Evolutionary conservation across 2,797 vertebrate genomes (phyloP).

Genomic region (Spinus olivaceus): DNA sequence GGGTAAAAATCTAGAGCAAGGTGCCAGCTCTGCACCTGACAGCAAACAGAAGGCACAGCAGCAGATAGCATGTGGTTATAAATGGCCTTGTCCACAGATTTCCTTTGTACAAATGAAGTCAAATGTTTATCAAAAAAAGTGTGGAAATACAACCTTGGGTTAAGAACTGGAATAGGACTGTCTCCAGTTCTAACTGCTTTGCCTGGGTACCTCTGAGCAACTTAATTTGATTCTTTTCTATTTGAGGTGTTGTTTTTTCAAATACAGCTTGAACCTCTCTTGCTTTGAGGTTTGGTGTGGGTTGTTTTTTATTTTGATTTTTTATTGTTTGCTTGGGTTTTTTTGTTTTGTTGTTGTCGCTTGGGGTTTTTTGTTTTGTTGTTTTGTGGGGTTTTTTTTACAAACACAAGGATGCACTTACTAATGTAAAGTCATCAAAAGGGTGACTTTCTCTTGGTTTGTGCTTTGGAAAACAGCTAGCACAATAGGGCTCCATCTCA

Average conservation of each 20-base stretch:
- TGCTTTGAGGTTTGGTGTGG: background rate
- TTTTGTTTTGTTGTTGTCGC: background rate
- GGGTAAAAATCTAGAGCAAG: background rate
- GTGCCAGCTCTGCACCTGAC: background rate
- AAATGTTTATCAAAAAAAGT: background rate
- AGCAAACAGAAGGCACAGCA: background rate
- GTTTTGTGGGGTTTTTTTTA: background rate
- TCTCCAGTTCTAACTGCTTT: background rate
- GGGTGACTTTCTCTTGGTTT: background rate
- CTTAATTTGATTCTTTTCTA: background rate
- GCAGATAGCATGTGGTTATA: background rate
- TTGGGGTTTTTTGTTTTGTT: background rate
- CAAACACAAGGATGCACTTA: background rate
- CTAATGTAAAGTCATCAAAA: background rate
- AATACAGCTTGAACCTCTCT: background rate
- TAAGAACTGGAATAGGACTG: background rate
- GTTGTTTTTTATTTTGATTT: background rate
- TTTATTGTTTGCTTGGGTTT: background rate
- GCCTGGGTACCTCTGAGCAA: background rate
- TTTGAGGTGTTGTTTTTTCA: background rate
- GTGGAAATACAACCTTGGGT: background rate
- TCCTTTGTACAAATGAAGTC: background rate
- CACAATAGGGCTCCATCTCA: background rate
- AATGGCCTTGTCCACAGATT: background rate
- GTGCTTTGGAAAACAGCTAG: background rate